Evolutionary conservation across 1,140 invertebrate genomes (phyloP).

Genomic region (Tetragonula clypearis): DNA sequence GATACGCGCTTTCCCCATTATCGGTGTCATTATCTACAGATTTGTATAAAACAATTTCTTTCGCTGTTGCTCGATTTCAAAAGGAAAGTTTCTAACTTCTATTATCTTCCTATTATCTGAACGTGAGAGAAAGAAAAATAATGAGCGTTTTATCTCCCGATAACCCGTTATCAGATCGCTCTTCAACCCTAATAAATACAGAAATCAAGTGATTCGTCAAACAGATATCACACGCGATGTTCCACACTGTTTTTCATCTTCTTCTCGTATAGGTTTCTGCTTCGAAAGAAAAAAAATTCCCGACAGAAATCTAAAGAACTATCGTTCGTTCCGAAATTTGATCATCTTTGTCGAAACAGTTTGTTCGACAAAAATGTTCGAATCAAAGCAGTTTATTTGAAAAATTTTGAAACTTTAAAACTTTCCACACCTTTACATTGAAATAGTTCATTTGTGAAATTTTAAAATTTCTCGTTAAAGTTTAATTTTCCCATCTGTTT

Average conservation of each 20-base stretch:
- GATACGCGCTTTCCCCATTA: not conserved
- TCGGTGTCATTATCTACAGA: not conserved
- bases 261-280: not conserved
- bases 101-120: not conserved
- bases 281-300: not conserved
- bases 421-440: no score
- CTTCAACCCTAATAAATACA: not conserved
- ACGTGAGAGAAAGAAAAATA: not conserved
- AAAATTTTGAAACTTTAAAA: no score
- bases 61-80: not conserved
- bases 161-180: not conserved
- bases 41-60: not conserved
- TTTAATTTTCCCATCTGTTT: no score
- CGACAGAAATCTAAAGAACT: not conserved
- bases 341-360: not conserved
- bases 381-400: no score
- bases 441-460: no score
- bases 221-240: not conserved
- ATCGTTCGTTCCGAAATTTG: not conserved
- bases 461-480: no score
- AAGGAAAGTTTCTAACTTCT: not conserved
- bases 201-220: not conserved
- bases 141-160: not conserved
- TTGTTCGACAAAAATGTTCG: no score
- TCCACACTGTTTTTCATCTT: not conserved